Base-by-base conservation (phyloP, 1,140 invertebrate species). In the Tetramorium alpestre region DNA sequence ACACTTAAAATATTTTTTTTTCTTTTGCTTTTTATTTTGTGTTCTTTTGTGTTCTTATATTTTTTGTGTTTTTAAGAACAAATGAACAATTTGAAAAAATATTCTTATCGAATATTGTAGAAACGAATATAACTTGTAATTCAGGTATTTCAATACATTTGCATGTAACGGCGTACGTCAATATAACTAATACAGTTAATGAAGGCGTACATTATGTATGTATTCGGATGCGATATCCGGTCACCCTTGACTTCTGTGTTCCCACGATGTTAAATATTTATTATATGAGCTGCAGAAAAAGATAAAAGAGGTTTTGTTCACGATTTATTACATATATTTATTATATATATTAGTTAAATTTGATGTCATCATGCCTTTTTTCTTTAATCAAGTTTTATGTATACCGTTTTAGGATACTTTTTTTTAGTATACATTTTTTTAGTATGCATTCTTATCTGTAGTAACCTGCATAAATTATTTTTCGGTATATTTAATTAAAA, bases 171-270 rank as follows among this genome's bases (percentile, higher is more conserved):
- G 2, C 2, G n/a, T 47, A 28, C n/a, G 13, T 80, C n/a, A 7
- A 47, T 70, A 0, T 28, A 84, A 44, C n/a, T 58, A 33, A 62
- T 13, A 22, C 7, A 28, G 41, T 1, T 67, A 85, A 75, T n/a
- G n/a, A n/a, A 18, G 38, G 85, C 11, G 89, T 91, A 89, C 90
- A 92, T 72, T 92, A 95, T 94, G 91, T 86, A 75, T 75, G 91
- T 86, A 75, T 75, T 75, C 54, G 89, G 69, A 94, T 93, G 90
- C 93, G 89, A 94, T 90, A 93, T 95, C 94, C 94, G 93, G 93
- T 86, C 92, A 94, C 94, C 93, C 91, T 90, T 95, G 93, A 94
- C 93, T 93, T 91, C 91, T 84, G 41, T 72, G 77, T 76, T 73
- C 38, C 67, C 58, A 28, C 18, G 82, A 38, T 49, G 51, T 67